Conservation (phyloP, 2,888 invertebrate genomes). For the Rugalucina vietnamica region DNA sequence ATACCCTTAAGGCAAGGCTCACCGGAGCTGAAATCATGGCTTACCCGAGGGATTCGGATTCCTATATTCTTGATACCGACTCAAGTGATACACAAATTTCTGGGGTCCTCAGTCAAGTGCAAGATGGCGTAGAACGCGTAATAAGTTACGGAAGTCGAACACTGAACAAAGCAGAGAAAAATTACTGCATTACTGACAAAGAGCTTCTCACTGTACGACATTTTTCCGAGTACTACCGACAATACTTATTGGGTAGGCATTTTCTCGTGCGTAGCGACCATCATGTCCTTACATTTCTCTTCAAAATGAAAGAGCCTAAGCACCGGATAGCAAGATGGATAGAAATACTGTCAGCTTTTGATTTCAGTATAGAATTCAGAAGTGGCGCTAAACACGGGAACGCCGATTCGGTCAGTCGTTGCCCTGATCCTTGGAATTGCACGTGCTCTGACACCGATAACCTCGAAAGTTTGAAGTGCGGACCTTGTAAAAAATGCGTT, state of each 20-base stretch:
- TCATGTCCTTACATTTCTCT: slow-evolving; percentile 34
- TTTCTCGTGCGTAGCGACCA: slow-evolving; percentile 41
- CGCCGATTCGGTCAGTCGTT: slow-evolving; percentile 34
- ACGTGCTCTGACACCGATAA: not conserved
- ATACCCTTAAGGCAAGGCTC: slow-evolving; percentile 37
- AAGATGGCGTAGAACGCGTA: slow-evolving; percentile 47
- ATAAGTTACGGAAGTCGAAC: slow-evolving; percentile 57
- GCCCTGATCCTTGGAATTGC: slow-evolving; percentile 10
- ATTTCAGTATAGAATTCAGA: slow-evolving; percentile 36
- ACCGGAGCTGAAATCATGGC: slow-evolving; percentile 46
- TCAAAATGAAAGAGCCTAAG: slow-evolving; percentile 41
- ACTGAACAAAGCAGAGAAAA: slow-evolving; percentile 46
- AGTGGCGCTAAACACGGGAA: slow-evolving; percentile 32
- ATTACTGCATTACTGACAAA: slow-evolving; percentile 41
- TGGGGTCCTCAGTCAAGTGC: slow-evolving; percentile 51
- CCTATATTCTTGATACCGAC: slow-evolving; percentile 59
- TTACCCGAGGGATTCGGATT: slow-evolving; percentile 39
- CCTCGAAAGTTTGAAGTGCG: not conserved
- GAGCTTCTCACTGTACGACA: slow-evolving; percentile 31
- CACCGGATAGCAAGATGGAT: slow-evolving; percentile 37
- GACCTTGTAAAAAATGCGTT: slow-evolving; percentile 16
- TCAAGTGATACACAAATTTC: slow-evolving; percentile 46
- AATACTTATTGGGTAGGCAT: slow-evolving; percentile 33
- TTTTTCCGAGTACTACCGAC: slow-evolving; percentile 39
- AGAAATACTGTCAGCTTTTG: slow-evolving; percentile 30